Base-by-base conservation (phyloP, 1,140 invertebrate genomes). In the Drosophila ananassae region DNA sequence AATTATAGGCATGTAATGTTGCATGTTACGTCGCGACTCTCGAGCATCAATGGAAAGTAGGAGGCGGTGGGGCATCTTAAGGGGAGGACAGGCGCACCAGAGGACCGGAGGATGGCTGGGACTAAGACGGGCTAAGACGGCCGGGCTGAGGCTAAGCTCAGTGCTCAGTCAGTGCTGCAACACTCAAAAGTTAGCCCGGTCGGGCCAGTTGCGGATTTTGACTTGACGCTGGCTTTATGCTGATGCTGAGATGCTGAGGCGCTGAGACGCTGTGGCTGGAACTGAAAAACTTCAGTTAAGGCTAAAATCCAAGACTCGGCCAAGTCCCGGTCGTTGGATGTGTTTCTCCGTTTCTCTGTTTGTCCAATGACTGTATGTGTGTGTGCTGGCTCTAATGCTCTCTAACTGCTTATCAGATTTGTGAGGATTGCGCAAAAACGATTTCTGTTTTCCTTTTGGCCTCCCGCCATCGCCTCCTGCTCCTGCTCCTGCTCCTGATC, bases 1-100 rank as follows among this genome's bases (percentile, higher is more conserved):
- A 90, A 90, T 90, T 90, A 90, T 89, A 90, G 79, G 87, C 89
- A 90, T 90, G 87, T 90, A 90, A 90, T 90, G 89, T 90, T 90
- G 89, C 89, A 90, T 90, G 89, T 90, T 90, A 83, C 71, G 79
- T 82, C 71, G 79, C 79, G 63, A 73, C 74, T 77, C 50, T 62
- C 54, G 47, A 60, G 73, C 56, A 67, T 74, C 62, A 71, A 57
- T 67, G 56, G 56, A 47, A 47, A 39, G 46, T 24, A 25, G 37
- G 57, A 12, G 17, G 39, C 21, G 24, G 48, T 12, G 39, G 34
- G 24, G 39, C 10, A 34, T 30, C 34, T 9, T 10, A 37, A 25
- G 34, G 21, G 51, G 63, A 57, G 25, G 41, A 37, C 17, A 13
- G 28, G 25, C 25, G 52, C 28, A 17, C 28, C 46, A 30, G 24